Percentiles rank a stretch among this genome's conserved stretches.
Conservation (phyloP, 2,888 invertebrate genomes). For the Hypolimnas misippus region DNA sequence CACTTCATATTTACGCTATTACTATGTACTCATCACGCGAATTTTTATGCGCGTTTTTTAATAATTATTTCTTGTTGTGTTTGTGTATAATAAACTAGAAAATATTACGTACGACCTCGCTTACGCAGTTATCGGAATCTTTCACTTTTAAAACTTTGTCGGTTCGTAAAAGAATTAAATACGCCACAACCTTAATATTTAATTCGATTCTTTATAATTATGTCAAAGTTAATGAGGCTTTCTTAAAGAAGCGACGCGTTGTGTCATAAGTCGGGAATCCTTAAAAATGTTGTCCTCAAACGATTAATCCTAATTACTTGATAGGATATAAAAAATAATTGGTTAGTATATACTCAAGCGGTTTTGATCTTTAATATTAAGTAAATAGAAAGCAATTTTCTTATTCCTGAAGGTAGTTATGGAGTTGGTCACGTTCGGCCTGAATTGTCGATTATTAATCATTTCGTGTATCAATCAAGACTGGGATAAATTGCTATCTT, state of each 20-base stretch:
- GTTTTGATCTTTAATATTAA: background rate
- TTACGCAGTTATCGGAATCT: background rate
- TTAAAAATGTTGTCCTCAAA: background rate
- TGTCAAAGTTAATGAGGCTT: background rate
- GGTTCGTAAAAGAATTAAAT: background rate
- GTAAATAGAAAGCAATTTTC: background rate
- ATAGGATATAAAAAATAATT: background rate
- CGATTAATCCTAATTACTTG: background rate
- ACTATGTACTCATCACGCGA: conserved; percentile 10
- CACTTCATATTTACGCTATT: background rate
- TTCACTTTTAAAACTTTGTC: background rate
- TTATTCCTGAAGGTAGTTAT: conserved; percentile 7
- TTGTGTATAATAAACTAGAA: background rate
- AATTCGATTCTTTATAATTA: no score
- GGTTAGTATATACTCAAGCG: background rate
- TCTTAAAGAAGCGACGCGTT: background rate
- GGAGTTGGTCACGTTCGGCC: conserved; percentile 41
- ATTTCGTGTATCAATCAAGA: conserved; percentile 59
- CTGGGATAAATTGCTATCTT: conserved; percentile 55
- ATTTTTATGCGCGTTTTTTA: conserved; percentile 1
- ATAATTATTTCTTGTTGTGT: background rate
- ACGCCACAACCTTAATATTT: no score
- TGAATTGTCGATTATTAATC: conserved; percentile 71
- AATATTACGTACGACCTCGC: background rate
- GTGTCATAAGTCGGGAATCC: background rate